Conservation (phyloP, 2,113 vertebrate species). For the Labeo rohita region DNA sequence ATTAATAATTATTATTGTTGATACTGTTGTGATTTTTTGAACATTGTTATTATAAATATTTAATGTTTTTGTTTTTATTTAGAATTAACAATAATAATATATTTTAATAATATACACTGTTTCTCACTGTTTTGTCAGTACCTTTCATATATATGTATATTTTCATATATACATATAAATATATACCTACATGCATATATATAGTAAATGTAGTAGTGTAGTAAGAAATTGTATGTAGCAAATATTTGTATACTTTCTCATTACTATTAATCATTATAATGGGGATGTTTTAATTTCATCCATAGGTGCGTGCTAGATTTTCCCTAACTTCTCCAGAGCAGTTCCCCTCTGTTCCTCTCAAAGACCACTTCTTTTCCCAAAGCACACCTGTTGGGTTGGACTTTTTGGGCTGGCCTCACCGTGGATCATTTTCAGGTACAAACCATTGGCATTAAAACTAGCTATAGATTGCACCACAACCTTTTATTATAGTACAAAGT, state of each 20-base stretch:
- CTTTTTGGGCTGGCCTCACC: conserved; percentile 69
- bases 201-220: neutral
- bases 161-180: no score
- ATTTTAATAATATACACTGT: neutral
- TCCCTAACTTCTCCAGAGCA: conserved; percentile 63
- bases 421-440: conserved; percentile 69
- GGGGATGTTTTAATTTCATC: conserved; percentile 17
- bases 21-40: no score
- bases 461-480: neutral
- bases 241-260: neutral
- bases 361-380: conserved; percentile 75
- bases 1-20: no score
- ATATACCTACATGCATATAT: no score
- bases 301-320: conserved; percentile 68
- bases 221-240: neutral
- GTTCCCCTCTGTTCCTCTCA: conserved; percentile 69
- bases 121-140: neutral
- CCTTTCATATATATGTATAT: neutral
- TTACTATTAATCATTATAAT: neutral
- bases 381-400: conserved; percentile 80
- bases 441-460: neutral
- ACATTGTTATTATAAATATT: neutral
- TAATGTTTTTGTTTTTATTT: neutral
- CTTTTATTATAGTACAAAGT: neutral
- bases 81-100: neutral